These are phyloP conservation scores for Acleris holmiana DNA, from an alignment of 2,888 invertebrate genomes.

Conservation along the genomic window DNA sequence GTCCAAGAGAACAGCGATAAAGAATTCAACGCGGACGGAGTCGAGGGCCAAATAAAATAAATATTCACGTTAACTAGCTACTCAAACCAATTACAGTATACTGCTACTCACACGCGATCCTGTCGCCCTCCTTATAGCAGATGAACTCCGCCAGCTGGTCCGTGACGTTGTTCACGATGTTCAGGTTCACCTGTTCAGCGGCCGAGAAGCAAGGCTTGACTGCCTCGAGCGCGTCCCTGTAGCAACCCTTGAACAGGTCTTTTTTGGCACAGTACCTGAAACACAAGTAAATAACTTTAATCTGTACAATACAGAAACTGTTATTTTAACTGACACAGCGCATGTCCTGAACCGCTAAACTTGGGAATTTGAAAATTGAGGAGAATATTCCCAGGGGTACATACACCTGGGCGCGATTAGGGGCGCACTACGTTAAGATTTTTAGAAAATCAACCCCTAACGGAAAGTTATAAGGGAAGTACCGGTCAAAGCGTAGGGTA, in stretches of 20 bases:
- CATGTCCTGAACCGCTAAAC: not conserved
- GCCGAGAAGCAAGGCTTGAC: conserved; percentile 85
- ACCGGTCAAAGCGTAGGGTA: no score
- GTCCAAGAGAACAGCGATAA: no score
- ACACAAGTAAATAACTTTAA: conserved; percentile 17
- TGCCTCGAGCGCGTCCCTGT: conserved; percentile 55
- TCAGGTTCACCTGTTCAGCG: conserved; percentile 85
- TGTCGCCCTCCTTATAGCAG: conserved; percentile 92
- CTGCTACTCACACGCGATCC: conserved; percentile 88
- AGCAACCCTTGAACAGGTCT: conserved; percentile 70
- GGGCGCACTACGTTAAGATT: not conserved
- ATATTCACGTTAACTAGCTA: no score
- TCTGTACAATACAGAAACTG: not conserved
- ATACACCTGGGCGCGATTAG: not conserved
- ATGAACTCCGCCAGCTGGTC: conserved; percentile 89
- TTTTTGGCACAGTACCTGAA: conserved; percentile 70
- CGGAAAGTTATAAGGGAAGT: not conserved
- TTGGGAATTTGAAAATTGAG: not conserved
- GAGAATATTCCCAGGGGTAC: not conserved
- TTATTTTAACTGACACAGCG: no score
- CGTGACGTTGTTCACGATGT: conserved; percentile 87
- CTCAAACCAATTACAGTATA: no score
- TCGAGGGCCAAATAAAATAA: no score
- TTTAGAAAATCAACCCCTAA: not conserved
- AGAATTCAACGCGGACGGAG: no score